Evolutionary conservation across 2,113 vertebrate species (phyloP), one percentile per base, ranked within the genome.

Genomic region (Elephas maximus): DNA sequence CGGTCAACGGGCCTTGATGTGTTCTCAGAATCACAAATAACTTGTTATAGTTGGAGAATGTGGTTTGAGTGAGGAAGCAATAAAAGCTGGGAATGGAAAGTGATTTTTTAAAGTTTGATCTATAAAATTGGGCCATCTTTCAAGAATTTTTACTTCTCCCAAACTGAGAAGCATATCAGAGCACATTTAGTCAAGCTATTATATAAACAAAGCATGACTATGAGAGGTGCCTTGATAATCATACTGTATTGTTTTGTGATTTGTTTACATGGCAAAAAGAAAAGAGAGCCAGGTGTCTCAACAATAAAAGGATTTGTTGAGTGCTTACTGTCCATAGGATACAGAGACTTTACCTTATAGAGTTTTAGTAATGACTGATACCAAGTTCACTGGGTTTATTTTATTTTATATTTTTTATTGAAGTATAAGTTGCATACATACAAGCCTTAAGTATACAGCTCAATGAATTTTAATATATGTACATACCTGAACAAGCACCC

Each of bases 101-200:
- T 3, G 44, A 88, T 84, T 69, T 28, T 33, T 45, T 76, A 87
- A 94, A 78, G 9, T 33, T 33, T 63, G 15, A 14, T 44, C 41
- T 53, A 77, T 94, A 48, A 79, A 87, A 71, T 0, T 21, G 45
- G 26, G 48, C 44, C 26, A 4, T n/a, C 83, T 86, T 96, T 80
- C 48, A 86, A 89, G 48, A 96, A 90, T 51, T 80, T 63, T 94
- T 84, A 77, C 65, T 80, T 91, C 26, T 80, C 63, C 90, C 71
- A 89, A 93, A 30, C 80, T 24, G 71, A 45, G 57, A 80, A 71
- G n/a, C 60, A 15, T 14, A 53, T 33, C 48, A 65, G 69, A 87
- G 57, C n/a, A 53, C n/a, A 83, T 12, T 79, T 30, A 80, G 83
- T 62, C 71, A 79, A 51, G 67, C 60, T 93, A 80, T 62, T 5